Percentiles rank a stretch among this genome's conserved stretches.
phyloP scores from a whole-genome alignment of 1,140 invertebrate species.

The Wiebesia pumilae region DNA sequence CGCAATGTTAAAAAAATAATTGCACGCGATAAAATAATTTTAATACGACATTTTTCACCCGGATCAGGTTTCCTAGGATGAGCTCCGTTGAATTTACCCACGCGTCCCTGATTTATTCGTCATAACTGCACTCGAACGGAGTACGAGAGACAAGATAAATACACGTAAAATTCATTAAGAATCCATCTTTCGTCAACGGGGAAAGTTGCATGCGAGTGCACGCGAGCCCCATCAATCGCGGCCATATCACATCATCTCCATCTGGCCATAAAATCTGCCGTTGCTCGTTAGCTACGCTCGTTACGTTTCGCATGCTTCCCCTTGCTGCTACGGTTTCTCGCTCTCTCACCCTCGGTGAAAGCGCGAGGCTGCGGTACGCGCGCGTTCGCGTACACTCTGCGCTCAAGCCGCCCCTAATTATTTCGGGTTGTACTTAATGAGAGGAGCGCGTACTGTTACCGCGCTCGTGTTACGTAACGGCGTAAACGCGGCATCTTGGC shows the following conservation, averaged over 20 bases:
- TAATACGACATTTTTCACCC: too few species aligned
- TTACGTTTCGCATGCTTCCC: slow-evolving; percentile 63
- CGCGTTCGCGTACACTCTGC: slow-evolving; percentile 30
- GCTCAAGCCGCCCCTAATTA: slow-evolving; percentile 65
- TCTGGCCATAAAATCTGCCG: slow-evolving; percentile 72
- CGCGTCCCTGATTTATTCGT: not conserved
- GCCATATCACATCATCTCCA: slow-evolving; percentile 69
- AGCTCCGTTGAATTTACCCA: not conserved
- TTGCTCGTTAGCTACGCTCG: slow-evolving; percentile 73
- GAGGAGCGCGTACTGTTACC: slow-evolving; percentile 59
- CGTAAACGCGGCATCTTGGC: slow-evolving; percentile 55
- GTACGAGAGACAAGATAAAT: not conserved
- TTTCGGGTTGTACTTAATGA: slow-evolving; percentile 65
- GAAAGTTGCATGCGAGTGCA: not conserved
- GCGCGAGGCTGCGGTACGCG: slow-evolving; percentile 11
- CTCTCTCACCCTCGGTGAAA: slow-evolving; percentile 31
- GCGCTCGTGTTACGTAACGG: slow-evolving; percentile 50
- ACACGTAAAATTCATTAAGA: slow-evolving; percentile 32
- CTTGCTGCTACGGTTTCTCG: not conserved
- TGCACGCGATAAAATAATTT: too few species aligned
- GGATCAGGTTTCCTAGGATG: too few species aligned
- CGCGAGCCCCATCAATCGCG: slow-evolving; percentile 65
- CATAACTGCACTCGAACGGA: not conserved
- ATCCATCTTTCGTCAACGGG: not conserved
- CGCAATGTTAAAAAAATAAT: too few species aligned